A percentile compares a stretch with the other conserved stretches of the same genome.
Conservation (phyloP, 2,888 invertebrate genomes). For the Minunthozetes semirufus region DNA sequence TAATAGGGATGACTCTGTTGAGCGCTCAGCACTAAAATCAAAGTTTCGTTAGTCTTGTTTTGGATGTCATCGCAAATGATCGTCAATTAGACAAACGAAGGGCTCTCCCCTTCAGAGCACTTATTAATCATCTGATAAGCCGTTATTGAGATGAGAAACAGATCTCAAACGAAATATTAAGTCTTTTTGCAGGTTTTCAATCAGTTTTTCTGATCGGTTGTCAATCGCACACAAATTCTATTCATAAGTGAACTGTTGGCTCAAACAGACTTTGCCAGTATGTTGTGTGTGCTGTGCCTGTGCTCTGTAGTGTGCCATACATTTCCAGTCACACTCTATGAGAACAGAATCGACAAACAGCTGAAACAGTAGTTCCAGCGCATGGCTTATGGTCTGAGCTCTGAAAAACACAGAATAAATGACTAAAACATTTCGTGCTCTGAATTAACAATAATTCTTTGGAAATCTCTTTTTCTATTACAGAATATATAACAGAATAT, state of each 20-base stretch:
- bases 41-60: not conserved
- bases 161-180: not conserved
- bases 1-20: not conserved
- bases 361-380: not conserved
- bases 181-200: not conserved
- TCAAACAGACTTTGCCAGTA: not conserved
- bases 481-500: not conserved
- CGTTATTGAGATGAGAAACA: not conserved
- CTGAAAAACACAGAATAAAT: not conserved
- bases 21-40: not conserved
- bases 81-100: not conserved
- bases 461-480: not conserved
- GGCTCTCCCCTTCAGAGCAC: not conserved
- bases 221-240: not conserved
- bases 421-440: conserved; percentile 5
- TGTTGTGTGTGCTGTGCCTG: not conserved
- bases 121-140: not conserved
- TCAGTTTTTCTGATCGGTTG: not conserved
- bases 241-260: not conserved
- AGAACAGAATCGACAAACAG: conserved; percentile 10
- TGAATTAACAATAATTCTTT: not conserved
- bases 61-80: conserved; percentile 1
- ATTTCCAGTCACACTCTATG: not conserved
- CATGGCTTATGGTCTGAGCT: not conserved
- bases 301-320: not conserved